Evolutionary conservation across 2,113 vertebrate species (phyloP).

Genomic region (Pelodiscus sinensis): DNA sequence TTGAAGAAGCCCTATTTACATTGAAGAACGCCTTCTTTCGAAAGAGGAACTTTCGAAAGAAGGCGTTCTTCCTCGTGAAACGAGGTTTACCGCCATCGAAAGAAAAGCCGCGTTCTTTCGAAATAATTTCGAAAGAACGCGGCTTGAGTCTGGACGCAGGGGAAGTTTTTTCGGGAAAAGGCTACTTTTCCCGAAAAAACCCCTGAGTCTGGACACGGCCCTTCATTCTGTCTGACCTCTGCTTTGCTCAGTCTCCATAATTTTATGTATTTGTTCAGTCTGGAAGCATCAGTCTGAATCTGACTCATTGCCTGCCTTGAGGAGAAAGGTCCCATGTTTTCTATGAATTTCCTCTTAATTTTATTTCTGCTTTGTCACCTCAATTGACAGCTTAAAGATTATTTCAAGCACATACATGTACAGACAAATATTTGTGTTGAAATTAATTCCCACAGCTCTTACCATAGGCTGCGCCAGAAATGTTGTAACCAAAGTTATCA

Average conservation of each 20-base stretch:
- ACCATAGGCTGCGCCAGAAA: conserved; percentile 1
- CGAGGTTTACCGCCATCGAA: no score
- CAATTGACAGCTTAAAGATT: conserved; percentile 44
- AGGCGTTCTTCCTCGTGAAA: no score
- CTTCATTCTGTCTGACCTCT: conserved; percentile 3
- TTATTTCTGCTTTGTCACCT: conserved; percentile 34
- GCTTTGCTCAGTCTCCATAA: not conserved
- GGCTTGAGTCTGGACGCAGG: no score
- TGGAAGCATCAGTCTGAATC: not conserved
- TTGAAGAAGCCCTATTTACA: no score
- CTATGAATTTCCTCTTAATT: not conserved
- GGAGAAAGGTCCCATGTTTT: not conserved
- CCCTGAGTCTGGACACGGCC: no score
- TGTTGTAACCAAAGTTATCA: not conserved
- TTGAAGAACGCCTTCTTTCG: no score
- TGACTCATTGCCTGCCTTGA: not conserved
- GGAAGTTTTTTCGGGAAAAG: no score
- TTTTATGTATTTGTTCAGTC: not conserved
- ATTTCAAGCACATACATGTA: conserved; percentile 34
- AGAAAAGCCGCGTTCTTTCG: no score
- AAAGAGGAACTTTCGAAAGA: no score
- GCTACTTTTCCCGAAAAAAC: no score
- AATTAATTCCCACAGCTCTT: conserved; percentile 13
- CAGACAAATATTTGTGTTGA: conserved; percentile 12
- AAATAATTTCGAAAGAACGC: no score